phyloP scores from a whole-genome alignment of 2,888 invertebrate genomes.

The Andrena fulva region DNA sequence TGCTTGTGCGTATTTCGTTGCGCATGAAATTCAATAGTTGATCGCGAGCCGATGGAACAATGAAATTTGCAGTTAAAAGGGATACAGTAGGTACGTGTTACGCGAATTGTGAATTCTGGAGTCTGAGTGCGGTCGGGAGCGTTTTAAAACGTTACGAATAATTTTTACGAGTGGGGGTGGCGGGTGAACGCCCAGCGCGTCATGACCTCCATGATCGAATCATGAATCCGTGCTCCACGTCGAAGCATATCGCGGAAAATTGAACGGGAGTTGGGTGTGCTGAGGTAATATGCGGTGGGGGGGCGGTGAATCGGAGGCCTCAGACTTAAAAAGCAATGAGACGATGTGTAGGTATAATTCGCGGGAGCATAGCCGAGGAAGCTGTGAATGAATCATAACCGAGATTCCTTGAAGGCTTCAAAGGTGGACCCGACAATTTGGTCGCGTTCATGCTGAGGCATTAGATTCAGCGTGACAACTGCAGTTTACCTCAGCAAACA shows the following conservation, averaged over 20 bases:
- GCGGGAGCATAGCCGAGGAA: not conserved
- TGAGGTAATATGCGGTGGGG: slow-evolving; percentile 17
- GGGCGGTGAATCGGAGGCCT: slow-evolving; percentile 25
- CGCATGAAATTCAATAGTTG: not conserved
- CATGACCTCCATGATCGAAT: slow-evolving; percentile 47
- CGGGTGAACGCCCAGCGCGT: slow-evolving; percentile 30
- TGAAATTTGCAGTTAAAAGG: slow-evolving; percentile 49
- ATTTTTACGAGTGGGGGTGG: slow-evolving; percentile 34
- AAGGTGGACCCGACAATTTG: too few species aligned
- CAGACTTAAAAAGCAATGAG: not conserved
- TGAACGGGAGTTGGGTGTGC: not conserved
- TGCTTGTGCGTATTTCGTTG: not conserved
- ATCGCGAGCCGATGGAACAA: slow-evolving; percentile 37
- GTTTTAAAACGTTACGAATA: slow-evolving; percentile 45
- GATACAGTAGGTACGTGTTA: slow-evolving; percentile 28
- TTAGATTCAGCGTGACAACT: slow-evolving; percentile 11
- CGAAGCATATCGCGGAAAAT: slow-evolving; percentile 20
- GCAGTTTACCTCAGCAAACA: slow-evolving; percentile 15
- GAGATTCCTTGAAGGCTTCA: not conserved
- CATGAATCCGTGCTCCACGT: slow-evolving; percentile 31
- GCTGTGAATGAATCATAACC: not conserved
- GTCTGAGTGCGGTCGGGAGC: slow-evolving; percentile 11
- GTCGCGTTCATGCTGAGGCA: slow-evolving; percentile 16
- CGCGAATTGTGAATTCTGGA: slow-evolving; percentile 48
- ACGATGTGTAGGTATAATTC: not conserved